Percentiles rank a stretch among this genome's conserved stretches.
These are phyloP conservation scores for Lynx canadensis DNA, from an alignment of 2,113 vertebrate species.

Conservation along the genomic window DNA sequence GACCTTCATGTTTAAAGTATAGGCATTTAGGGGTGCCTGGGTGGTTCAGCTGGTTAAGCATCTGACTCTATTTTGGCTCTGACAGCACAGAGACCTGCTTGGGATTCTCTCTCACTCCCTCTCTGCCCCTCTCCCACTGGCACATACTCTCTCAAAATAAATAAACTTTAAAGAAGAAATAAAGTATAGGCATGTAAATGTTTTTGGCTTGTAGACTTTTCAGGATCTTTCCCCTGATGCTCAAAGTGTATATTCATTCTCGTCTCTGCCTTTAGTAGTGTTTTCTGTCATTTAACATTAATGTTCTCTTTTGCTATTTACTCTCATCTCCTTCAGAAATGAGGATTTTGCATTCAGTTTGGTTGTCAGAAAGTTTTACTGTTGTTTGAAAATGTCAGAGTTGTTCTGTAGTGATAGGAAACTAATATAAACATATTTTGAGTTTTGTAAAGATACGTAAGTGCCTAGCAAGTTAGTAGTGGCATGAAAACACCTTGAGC, in stretches of 20 bases:
- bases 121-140: too few species aligned
- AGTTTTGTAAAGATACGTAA: neutral
- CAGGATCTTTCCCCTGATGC: neutral
- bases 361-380: constrained; percentile 33
- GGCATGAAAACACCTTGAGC: neutral
- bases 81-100: too few species aligned
- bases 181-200: neutral
- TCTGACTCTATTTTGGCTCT: too few species aligned
- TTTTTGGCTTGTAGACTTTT: constrained; percentile 12
- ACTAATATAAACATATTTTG: constrained; percentile 7
- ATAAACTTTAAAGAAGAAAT: neutral
- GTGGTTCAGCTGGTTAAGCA: too few species aligned
- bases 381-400: neutral
- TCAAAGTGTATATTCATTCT: neutral
- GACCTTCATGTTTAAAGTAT: neutral
- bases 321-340: constrained; percentile 25
- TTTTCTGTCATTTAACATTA: neutral
- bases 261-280: neutral
- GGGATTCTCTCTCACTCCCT: too few species aligned
- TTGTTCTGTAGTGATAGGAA: constrained; percentile 7
- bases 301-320: neutral
- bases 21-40: neutral
- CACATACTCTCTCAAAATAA: too few species aligned
- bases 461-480: neutral
- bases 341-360: neutral